These are phyloP conservation scores for Argynnis bischoffii DNA, from an alignment of 2,888 invertebrate genomes.

Conservation along the genomic window DNA sequence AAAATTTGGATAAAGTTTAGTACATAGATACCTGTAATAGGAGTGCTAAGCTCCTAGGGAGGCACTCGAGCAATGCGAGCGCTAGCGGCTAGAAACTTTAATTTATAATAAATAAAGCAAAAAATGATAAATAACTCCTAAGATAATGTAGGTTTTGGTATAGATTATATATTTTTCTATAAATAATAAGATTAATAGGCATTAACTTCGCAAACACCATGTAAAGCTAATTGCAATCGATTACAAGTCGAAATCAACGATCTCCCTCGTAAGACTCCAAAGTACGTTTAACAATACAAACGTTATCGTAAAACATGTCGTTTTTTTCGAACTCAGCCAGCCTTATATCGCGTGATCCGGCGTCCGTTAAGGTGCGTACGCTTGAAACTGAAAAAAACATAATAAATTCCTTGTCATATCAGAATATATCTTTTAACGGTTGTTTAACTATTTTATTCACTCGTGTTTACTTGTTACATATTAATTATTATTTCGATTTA, in stretches of 20 bases:
- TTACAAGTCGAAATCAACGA: slow-evolving; percentile 31
- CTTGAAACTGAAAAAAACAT: slow-evolving; percentile 32
- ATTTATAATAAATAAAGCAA: no score
- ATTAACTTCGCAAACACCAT: slow-evolving; percentile 7
- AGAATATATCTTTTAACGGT: slow-evolving; percentile 24
- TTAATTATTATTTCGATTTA: no score
- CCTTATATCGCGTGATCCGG: slow-evolving; percentile 56
- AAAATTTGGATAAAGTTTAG: no score
- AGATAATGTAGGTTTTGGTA: no score
- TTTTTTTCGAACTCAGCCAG: slow-evolving; percentile 44
- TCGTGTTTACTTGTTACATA: no score
- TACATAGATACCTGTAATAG: no score
- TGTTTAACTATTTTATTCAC: neutral
- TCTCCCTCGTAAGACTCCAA: slow-evolving; percentile 25
- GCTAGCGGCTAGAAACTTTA: no score
- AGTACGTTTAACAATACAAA: slow-evolving; percentile 39
- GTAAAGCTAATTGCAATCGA: slow-evolving; percentile 31
- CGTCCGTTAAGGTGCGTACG: slow-evolving; percentile 42
- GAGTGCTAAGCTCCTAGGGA: no score
- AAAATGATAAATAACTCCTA: no score
- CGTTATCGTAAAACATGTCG: slow-evolving; percentile 42
- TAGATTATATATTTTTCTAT: no score
- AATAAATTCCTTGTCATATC: slow-evolving; percentile 39
- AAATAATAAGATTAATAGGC: neutral
- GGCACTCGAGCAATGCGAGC: no score